Conservation (phyloP, 2,888 invertebrate species). For the Apamea anceps region DNA sequence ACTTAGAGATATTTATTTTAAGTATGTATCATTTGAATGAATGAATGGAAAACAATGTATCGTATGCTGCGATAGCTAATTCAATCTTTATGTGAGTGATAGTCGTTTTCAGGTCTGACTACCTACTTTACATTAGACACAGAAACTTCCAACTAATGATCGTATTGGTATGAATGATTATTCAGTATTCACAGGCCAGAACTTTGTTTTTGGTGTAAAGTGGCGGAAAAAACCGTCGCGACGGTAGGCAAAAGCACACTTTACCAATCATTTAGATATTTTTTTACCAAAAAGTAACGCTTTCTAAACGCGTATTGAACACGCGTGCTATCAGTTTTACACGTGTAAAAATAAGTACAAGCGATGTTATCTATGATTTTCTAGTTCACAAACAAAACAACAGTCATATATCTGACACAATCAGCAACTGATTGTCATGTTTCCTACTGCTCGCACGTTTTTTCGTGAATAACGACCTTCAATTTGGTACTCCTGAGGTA, state of each 20-base stretch:
- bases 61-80: not conserved
- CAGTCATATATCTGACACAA: slow-evolving; percentile 16
- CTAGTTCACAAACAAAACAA: not conserved
- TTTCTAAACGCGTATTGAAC: not conserved
- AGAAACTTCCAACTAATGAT: not conserved
- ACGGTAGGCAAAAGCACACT: not conserved
- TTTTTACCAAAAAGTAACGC: not conserved
- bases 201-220: not conserved
- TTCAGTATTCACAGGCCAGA: not conserved
- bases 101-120: too few relatives aligned
- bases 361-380: too few relatives aligned
- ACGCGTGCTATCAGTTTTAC: too few relatives aligned
- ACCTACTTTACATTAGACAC: not conserved
- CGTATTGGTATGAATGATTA: not conserved
- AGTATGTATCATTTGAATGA: slow-evolving; percentile 3
- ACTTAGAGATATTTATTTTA: not conserved
- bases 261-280: not conserved
- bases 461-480: not conserved
- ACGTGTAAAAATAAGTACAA: too few relatives aligned
- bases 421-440: slow-evolving; percentile 17
- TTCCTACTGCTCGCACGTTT: not conserved
- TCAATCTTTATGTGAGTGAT: not conserved
- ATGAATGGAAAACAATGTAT: slow-evolving; percentile 20
- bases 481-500: slow-evolving; percentile 15
- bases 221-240: not conserved